A percentile compares a stretch with the other conserved stretches of the same genome.
Conservation (phyloP, 2,797 vertebrate species). For the Sebastolobus alascanus region DNA sequence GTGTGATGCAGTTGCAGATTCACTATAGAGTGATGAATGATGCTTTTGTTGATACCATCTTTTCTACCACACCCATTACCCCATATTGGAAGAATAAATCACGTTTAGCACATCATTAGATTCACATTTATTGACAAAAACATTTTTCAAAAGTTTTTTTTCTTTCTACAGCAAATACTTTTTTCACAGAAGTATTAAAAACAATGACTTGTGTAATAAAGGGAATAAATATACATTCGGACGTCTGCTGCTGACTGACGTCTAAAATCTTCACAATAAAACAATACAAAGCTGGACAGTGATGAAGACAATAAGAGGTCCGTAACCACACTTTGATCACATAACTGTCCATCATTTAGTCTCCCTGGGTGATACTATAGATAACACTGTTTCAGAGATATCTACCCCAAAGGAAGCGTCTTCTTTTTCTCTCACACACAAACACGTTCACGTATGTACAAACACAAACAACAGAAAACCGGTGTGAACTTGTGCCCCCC, state of each 20-base stretch:
- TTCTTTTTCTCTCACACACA: conserved; percentile 16
- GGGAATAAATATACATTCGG: conserved; percentile 78
- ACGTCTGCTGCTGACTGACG: conserved; percentile 25
- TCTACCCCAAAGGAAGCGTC: neutral
- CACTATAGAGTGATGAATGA: conserved; percentile 63
- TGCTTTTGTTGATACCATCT: conserved; percentile 68
- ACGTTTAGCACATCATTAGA: conserved; percentile 58
- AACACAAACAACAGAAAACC: conserved; percentile 22
- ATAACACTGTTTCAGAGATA: conserved; percentile 63
- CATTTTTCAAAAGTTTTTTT: conserved; percentile 59
- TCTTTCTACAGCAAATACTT: conserved; percentile 56
- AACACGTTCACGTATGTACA: conserved; percentile 48
- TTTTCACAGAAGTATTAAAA: conserved; percentile 72
- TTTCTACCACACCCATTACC: conserved; percentile 30
- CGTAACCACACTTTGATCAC: conserved; percentile 24
- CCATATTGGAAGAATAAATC: conserved; percentile 73
- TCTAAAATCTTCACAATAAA: conserved; percentile 31
- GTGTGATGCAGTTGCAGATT: conserved; percentile 9
- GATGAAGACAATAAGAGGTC: conserved; percentile 39
- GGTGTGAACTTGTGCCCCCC: conserved; percentile 39
- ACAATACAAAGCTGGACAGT: conserved; percentile 11
- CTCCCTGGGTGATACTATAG: conserved; percentile 27
- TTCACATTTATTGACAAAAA: conserved; percentile 80
- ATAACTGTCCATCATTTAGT: conserved; percentile 20
- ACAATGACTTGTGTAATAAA: conserved; percentile 59